A percentile compares a stretch with the other conserved stretches of the same genome.
Conservation (phyloP, 2,797 vertebrate genomes). For the Pangasius sanitwongsei region DNA sequence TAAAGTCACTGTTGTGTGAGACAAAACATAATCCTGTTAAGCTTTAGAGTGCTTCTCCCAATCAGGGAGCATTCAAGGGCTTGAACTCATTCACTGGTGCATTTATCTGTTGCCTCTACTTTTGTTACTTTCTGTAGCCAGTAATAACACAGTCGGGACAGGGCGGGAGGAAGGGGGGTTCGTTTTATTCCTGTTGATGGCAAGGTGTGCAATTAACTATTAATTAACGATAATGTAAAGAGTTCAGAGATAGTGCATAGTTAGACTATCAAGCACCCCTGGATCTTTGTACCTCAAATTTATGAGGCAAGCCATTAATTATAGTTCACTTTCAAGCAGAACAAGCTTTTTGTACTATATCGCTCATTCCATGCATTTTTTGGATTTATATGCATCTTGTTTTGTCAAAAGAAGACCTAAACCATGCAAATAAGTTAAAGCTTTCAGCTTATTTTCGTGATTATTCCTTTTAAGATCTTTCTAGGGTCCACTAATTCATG, state of each 20-base stretch:
- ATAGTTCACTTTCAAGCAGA: constrained; percentile 15
- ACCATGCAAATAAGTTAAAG: background rate
- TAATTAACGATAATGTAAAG: constrained; percentile 20
- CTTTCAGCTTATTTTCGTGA: background rate
- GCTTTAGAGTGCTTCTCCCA: constrained; percentile 12
- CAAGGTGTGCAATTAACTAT: constrained; percentile 20
- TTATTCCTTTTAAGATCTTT: constrained; percentile 7
- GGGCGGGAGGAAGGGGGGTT: background rate
- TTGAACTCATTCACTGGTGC: constrained; percentile 44
- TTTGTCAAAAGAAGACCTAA: background rate
- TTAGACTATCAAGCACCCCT: constrained; percentile 32
- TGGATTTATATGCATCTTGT: background rate
- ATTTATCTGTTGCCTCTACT: constrained; percentile 41
- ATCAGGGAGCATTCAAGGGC: constrained; percentile 32
- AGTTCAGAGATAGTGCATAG: constrained; percentile 30
- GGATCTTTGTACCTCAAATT: constrained; percentile 45
- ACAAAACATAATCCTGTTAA: constrained; percentile 29
- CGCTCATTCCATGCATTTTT: constrained; percentile 16
- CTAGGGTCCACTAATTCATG: constrained; percentile 32
- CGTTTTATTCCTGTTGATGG: background rate
- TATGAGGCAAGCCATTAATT: constrained; percentile 40
- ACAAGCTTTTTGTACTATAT: background rate
- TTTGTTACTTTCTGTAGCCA: constrained; percentile 36
- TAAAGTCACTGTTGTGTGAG: constrained; percentile 30
- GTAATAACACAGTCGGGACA: constrained; percentile 9